Evolutionary conservation across 2,888 invertebrate genomes (phyloP).

Genomic region (Mimachlamys varia): DNA sequence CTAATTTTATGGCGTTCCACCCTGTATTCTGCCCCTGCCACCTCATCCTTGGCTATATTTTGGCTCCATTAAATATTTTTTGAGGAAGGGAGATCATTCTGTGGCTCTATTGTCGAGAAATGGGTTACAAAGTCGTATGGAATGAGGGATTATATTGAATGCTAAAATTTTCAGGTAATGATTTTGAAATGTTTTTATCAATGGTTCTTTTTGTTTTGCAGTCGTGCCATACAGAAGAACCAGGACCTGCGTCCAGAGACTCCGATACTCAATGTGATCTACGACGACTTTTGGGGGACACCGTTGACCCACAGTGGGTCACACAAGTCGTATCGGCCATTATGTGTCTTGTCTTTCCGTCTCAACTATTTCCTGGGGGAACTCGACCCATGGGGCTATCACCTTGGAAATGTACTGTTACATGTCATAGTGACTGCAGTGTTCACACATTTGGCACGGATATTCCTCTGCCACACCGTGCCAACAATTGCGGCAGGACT

Average conservation of each 20-base stretch:
- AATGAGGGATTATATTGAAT: no score
- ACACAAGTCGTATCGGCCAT: constrained; percentile 97
- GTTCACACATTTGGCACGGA: constrained; percentile 89
- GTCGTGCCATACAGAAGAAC: constrained; percentile 97
- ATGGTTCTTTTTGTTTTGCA: constrained; percentile 82
- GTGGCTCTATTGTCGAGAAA: no score
- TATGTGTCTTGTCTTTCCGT: constrained; percentile 94
- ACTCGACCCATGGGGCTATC: constrained; percentile 86
- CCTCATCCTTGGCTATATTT: no score
- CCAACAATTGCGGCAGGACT: constrained; percentile 90
- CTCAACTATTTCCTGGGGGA: constrained; percentile 89
- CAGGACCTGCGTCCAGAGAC: constrained; percentile 92
- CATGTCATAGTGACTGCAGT: constrained; percentile 93
- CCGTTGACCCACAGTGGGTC: constrained; percentile 95
- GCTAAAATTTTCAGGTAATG: no score
- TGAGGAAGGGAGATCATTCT: no score
- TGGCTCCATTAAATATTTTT: no score
- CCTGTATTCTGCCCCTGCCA: no score
- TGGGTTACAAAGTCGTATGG: no score
- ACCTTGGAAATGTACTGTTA: constrained; percentile 92
- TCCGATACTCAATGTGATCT: constrained; percentile 91
- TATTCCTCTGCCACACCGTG: constrained; percentile 67
- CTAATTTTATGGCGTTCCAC: no score
- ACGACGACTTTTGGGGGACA: constrained; percentile 99
- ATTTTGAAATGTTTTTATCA: no score